These are phyloP conservation scores for Pteronotus mesoamericanus DNA, from an alignment of 2,797 vertebrate genomes.

Conservation along the genomic window DNA sequence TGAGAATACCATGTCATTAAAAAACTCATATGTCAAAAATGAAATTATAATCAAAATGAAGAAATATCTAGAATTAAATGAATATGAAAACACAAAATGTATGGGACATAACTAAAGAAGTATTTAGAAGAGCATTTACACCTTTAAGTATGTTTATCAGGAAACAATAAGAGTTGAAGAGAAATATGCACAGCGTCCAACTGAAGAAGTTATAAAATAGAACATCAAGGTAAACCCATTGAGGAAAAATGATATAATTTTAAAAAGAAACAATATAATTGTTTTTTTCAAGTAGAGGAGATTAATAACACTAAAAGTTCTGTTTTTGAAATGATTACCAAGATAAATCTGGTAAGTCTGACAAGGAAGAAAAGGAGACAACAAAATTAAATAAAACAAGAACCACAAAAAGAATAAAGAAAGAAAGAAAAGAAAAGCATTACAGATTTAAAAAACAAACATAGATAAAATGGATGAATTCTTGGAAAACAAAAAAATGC, in stretches of 20 bases:
- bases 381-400: neutral
- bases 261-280: neutral
- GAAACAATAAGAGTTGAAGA: conserved; percentile 9
- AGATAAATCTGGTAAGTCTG: neutral
- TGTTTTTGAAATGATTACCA: neutral
- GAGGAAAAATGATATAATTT: neutral
- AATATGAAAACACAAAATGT: neutral
- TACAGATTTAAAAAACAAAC: neutral
- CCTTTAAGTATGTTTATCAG: neutral
- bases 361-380: neutral
- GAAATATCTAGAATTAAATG: neutral
- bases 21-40: neutral
- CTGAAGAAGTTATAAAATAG: neutral
- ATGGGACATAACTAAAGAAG: neutral
- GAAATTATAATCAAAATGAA: neutral
- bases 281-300: neutral
- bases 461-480: neutral
- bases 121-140: neutral
- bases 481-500: neutral
- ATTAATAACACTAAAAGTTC: neutral
- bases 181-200: neutral
- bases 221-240: neutral
- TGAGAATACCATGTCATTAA: neutral
- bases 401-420: no score
- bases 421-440: neutral